Base-by-base conservation (phyloP, 2,888 invertebrate species). In the Panzeria rudis region DNA sequence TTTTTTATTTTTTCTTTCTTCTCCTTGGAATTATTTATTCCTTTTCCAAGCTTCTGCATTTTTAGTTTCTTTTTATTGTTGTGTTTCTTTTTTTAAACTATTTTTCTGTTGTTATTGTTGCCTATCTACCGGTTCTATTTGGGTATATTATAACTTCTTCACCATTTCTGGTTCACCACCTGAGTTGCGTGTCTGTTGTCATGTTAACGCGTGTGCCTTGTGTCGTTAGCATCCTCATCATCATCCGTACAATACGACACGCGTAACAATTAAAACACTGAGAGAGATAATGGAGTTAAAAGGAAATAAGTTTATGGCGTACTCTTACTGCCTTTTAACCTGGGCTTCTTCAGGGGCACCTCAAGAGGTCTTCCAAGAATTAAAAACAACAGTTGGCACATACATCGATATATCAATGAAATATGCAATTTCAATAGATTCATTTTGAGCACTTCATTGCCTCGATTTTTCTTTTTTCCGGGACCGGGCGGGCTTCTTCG, bases 131-230 rank as follows among this genome's bases (percentile, higher is more conserved):
- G 75, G 75, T 85, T 59, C 32, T 29, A 32, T 50, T 47, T 29
- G 41, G 32, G 1, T 72, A 23, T 52, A 23, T 54, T 69, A 20
- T 62, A 75, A 8, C 56, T 75, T 17, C 41, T 68, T 68, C 32
- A 50, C 50, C 38, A 77, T 77, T 71, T 83, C 82, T 83, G 50
- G 71, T 83, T 73, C 66, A 77, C 78, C 82, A 83, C 82, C 82
- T 83, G 82, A 77, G 71, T 75, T 83, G 76, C 47, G 38, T 82
- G 87, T 86, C 87, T 84, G 86, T 84, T 83, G 86, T 87, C 86
- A 87, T 86, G 83, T 78, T 68, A 84, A 83, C 86, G 86, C 82
- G 84, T 86, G 80, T 86, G 86, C 77, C 75, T 78, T 66, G 62
- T 75, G 78, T 78, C 84, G 77, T 82, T 84, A 84, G 72, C 77